Base-by-base conservation (phyloP, 2,113 vertebrate genomes). In the Phoxinus phoxinus region DNA sequence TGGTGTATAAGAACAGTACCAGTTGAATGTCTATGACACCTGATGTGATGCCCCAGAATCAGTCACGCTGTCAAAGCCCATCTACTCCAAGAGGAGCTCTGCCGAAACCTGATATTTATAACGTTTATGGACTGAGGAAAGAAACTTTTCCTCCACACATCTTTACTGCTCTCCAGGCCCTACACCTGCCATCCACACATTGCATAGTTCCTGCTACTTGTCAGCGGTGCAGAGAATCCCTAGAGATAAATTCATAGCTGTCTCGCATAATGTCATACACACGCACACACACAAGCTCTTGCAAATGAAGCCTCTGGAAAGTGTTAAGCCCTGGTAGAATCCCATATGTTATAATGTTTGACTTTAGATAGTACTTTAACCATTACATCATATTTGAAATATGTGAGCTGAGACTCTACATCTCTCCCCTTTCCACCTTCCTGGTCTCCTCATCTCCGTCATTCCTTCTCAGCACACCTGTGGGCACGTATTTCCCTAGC, bases 401-500 rank as follows among this genome's bases (percentile, higher is more conserved):
- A 83, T 83, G 81, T 11, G 46, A 71, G 23, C 21, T 13, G 46
- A 51, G 80, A 35, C 46, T 12, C 17, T 67, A 41, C n/a, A 4
- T 75, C 73, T 76, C 56, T 35, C 79, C 48, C 6, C 48, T 56
- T 25, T 67, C 59, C 37, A 46, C 23, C 71, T 46, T 81, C 37
- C 79, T 48, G 41, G 37, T 67, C 73, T 67, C 37, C 79, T 48
- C n/a, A 35, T 67, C 73, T 77, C 73, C 27, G 30, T 41, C 32
- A 35, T 63, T 75, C 37, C 46, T 77, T 77, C 44, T 91, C 90
- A 91, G 92, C 91, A 92, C 96, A 96, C 96, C 96, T 96, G 96
- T 94, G 95, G 94, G 88, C 84, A 94, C 94, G 94, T 96, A 93
- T 95, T 95, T 93, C 92, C 91, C 92, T 91, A 77, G 82, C 86